phyloP scores from a whole-genome alignment of 2,113 vertebrate genomes.

The Callaeas wilsoni region DNA sequence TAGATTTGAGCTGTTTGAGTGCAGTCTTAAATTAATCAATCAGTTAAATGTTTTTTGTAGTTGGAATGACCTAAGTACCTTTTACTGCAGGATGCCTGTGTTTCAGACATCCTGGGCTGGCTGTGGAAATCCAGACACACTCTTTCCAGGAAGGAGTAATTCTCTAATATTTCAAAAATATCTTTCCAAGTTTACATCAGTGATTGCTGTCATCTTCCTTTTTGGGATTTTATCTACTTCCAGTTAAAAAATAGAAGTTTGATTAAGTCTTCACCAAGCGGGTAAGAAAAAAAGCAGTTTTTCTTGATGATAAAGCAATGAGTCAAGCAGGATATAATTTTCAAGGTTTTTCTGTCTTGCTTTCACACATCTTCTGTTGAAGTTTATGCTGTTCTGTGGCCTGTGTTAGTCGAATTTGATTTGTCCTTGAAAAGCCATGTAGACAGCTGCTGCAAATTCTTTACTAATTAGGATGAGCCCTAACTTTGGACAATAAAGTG shows the following conservation, averaged over 20 bases:
- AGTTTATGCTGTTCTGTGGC: background rate
- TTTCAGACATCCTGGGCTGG: background rate
- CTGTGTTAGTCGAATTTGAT: background rate
- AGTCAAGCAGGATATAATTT: background rate
- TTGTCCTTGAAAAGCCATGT: background rate
- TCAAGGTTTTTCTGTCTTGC: background rate
- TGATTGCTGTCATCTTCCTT: background rate
- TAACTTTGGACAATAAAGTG: background rate
- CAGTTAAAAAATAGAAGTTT: background rate
- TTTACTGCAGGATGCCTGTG: background rate
- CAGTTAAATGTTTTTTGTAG: background rate
- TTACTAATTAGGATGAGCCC: background rate
- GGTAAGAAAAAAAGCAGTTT: background rate
- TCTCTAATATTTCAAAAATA: background rate
- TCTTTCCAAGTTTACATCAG: background rate
- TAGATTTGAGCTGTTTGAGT: background rate
- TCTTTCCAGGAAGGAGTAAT: background rate
- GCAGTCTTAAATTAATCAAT: background rate
- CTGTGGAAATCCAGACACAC: background rate
- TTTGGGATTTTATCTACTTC: background rate
- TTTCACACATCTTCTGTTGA: background rate
- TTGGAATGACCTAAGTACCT: background rate
- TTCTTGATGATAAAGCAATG: background rate
- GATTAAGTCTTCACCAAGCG: background rate
- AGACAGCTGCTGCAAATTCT: background rate